Conservation (phyloP, 1,140 invertebrate genomes). For the Lithobius niger region DNA sequence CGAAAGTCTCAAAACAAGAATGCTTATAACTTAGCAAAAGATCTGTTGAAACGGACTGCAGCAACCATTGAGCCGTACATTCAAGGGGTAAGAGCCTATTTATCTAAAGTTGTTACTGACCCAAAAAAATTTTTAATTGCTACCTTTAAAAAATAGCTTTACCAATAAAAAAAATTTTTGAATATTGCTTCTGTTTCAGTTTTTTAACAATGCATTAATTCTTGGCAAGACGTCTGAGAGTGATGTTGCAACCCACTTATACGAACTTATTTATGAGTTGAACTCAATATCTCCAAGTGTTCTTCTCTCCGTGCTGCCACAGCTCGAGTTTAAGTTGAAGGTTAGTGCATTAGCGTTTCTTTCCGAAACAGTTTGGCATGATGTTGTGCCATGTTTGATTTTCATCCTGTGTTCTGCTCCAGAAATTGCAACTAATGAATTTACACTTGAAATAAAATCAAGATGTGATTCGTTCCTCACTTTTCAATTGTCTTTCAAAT, state of each 20-base stretch:
- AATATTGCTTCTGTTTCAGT: conserved; percentile 41
- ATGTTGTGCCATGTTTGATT: neutral
- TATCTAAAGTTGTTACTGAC: too few relatives aligned
- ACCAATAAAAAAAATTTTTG: neutral
- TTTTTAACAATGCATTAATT: conserved; percentile 89
- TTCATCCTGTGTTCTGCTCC: too few relatives aligned
- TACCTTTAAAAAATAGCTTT: neutral
- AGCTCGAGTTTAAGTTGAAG: conserved; percentile 65
- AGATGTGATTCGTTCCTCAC: too few relatives aligned
- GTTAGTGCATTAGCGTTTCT: too few relatives aligned
- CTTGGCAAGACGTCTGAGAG: conserved; percentile 53
- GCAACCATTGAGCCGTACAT: conserved; percentile 88
- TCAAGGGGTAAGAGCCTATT: conserved; percentile 58
- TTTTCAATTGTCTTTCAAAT: too few relatives aligned
- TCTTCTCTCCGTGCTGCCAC: conserved; percentile 74
- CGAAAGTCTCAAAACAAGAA: conserved; percentile 80
- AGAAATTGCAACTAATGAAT: too few relatives aligned
- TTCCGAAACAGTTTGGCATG: neutral
- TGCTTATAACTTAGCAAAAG: conserved; percentile 79
- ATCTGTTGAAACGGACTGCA: conserved; percentile 76
- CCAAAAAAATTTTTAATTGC: neutral
- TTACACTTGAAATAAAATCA: too few relatives aligned
- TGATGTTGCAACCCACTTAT: conserved; percentile 39
- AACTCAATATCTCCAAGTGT: conserved; percentile 86
- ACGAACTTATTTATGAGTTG: conserved; percentile 92